Evolutionary conservation across 1,140 invertebrate genomes (phyloP), one percentile per base, ranked within the genome.

Genomic region (Watersipora subatra): DNA sequence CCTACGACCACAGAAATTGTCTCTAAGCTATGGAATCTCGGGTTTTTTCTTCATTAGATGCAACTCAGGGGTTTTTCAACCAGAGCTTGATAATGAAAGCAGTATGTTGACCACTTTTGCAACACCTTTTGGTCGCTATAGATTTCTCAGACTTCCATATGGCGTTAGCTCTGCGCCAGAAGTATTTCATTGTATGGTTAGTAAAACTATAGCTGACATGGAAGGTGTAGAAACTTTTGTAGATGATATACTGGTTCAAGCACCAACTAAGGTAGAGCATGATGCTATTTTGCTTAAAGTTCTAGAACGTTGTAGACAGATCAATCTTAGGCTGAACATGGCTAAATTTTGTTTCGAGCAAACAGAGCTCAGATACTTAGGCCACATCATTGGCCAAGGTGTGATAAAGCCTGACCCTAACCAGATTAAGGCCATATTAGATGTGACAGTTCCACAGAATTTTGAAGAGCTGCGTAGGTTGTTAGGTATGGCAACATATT

Each of bases 401-500:
- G 66, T 62, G 22, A 3, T 64, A 1, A 62, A 64, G 57, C 22
- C 58, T 26, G 58, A 64, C 29, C 20, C 59, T 27, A 61, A 67
- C 24, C 63, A 65, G 28, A 29, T 67, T 1, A 55, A 63, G 57
- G 64, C 69, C 26, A 67, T 69, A 20, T 12, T 24, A 25, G 46
- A 64, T 17, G 66, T 69, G 64, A 61, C 64, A 0, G 29, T 24
- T 34, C 64, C 64, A 30, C 15, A 46, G 20, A 55, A 67, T 30
- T 28, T 61, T 20, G 22, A 58, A 62, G 58, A n/a, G 1, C 63
- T 65, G 7, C 28, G 57, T 22, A 26, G 27, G 17, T 66, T 15
- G n/a, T n/a, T 72, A 15, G 70, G 69, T 1, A 64, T 73, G 61
- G 46, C 67, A 1, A 69, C 57, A 1, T 69, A 70, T 28, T 56